A percentile compares a stretch with the other conserved stretches of the same genome.
Conservation (phyloP, 2,888 invertebrate genomes). For the Polydrusus tereticollis region DNA sequence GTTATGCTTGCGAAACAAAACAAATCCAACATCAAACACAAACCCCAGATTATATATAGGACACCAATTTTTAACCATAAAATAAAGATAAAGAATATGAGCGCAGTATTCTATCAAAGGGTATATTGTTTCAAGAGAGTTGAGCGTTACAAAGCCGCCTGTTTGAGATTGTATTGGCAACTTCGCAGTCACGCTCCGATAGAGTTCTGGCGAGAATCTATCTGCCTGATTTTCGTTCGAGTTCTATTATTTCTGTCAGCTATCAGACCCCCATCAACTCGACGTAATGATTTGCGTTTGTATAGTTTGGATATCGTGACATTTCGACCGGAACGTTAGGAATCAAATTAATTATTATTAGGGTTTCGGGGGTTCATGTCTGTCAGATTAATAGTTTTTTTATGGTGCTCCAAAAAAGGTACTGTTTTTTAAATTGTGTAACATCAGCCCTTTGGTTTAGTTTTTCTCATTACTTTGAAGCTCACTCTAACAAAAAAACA, state of each 20-base stretch:
- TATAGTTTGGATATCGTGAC: constrained; percentile 17
- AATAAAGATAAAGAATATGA: background rate
- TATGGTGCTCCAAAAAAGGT: no score
- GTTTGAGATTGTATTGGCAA: constrained; percentile 24
- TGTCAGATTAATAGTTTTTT: background rate
- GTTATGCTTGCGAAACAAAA: no score
- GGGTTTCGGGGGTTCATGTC: background rate
- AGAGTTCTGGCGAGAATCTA: constrained; percentile 22
- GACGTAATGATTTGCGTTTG: constrained; percentile 32
- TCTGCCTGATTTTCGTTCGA: constrained; percentile 14
- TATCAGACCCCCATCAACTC: constrained; percentile 30
- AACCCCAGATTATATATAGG: no score
- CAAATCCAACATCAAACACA: no score
- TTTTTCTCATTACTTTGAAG: no score
- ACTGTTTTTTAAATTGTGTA: no score
- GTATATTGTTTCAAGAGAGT: constrained; percentile 15
- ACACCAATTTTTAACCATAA: background rate
- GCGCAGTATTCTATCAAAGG: constrained; percentile 10
- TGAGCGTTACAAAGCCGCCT: constrained; percentile 12
- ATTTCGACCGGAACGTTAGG: constrained; percentile 4
- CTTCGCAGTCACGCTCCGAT: constrained; percentile 17
- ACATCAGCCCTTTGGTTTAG: no score
- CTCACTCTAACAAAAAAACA: no score
- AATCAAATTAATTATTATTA: constrained; percentile 12
- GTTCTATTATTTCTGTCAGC: constrained; percentile 38